Evolutionary conservation across 2,888 invertebrate genomes (phyloP).

Genomic region (Gerris lacustris): DNA sequence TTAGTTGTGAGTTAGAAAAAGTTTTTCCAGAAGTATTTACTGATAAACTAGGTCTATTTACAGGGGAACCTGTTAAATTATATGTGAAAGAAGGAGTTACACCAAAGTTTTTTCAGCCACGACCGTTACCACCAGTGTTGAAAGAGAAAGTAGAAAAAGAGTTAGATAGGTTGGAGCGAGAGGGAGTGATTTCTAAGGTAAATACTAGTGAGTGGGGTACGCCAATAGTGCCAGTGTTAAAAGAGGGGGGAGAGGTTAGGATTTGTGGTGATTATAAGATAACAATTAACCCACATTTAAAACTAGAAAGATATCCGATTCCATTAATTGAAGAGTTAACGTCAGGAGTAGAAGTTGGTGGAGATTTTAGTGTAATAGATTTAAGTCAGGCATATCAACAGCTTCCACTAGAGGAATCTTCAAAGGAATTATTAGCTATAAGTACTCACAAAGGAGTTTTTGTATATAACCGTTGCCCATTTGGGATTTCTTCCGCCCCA

Average conservation of each 20-base stretch:
- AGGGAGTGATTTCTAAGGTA: too few species aligned
- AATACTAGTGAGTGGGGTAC: too few species aligned
- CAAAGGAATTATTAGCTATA: conserved; percentile 1
- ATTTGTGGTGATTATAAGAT: neutral
- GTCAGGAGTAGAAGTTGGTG: neutral
- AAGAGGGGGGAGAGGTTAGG: too few species aligned
- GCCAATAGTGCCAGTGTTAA: too few species aligned
- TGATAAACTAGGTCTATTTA: conserved; percentile 1
- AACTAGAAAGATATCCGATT: neutral
- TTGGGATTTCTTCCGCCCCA: neutral
- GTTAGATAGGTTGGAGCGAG: too few species aligned
- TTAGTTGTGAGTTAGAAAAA: neutral
- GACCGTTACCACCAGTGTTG: too few species aligned
- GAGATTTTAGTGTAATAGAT: conserved; percentile 1
- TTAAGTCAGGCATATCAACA: conserved; percentile 3
- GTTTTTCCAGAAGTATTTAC: neutral
- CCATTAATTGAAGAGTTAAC: neutral
- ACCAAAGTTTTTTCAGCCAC: neutral
- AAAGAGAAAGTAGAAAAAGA: too few species aligned
- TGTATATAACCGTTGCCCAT: neutral
- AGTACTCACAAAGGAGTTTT: neutral
- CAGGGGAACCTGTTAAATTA: neutral
- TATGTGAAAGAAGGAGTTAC: neutral
- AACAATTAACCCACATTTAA: neutral
- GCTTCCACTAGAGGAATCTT: neutral